Base-by-base conservation (phyloP, 2,888 invertebrate species). In the Tetragonisca angustula region DNA sequence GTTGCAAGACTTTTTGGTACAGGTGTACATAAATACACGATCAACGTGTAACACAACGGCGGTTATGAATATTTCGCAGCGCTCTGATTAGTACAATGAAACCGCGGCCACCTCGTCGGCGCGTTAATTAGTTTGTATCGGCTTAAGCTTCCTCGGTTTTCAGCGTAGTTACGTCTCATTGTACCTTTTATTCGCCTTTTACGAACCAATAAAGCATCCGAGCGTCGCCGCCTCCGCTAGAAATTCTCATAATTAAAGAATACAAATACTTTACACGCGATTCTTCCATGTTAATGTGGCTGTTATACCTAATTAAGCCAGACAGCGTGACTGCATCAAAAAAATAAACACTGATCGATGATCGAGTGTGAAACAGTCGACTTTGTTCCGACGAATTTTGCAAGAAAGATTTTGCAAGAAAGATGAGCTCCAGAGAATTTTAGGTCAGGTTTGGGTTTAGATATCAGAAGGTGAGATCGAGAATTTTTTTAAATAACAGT, bases 181-280 rank as follows among this genome's bases (percentile, higher is more conserved):
- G 87, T 80, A 76, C 49, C 32, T 82, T 82, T 77, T 75, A 79
- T 76, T 79, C 64, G 65, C 83, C 76, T 81, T 79, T 83, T 82
- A 81, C 75, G 67, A 76, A 76, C 67, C 77, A 77, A 84, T 87
- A 83, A 89, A 88, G 77, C 72, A 87, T 79, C 36, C 71, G 54
- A 64, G 36, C 70, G 54, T 65, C 80, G 54, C 69, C 80, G 67
- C 56, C 68, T 61, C 81, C 81, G 27, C 68, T 81, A 84, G 84
- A 82, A 77, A 84, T 70, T 80, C 76, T 79, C 72, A 79, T 78
- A 89, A 88, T 88, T 88, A 87, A 71, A 59, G 73, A 80, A 84
- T 80, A 84, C 81, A 85, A 81, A 81, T 70, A 52, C 36, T 61
- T 72, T 81, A 70, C 72, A 81, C 78, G 75, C 75, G 76, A 76